These are phyloP conservation scores for Hyposmocoma kahamanoa DNA, from an alignment of 1,140 invertebrate genomes.

Conservation along the genomic window DNA sequence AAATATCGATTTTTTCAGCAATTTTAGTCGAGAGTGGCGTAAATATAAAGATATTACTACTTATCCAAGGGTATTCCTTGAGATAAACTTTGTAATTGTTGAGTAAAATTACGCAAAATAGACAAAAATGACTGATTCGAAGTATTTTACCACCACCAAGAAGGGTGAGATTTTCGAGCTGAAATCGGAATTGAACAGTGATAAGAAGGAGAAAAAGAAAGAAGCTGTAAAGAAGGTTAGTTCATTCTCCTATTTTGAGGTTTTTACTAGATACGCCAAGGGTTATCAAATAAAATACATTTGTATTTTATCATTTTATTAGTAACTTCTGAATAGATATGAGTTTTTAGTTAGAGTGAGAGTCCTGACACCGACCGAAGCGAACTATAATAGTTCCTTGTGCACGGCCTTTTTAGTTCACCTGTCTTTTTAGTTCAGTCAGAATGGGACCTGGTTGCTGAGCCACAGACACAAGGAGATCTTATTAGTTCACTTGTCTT, in stretches of 20 bases:
- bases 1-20: conserved; percentile 3
- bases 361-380: too few species aligned
- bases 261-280: too few species aligned
- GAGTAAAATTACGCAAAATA: conserved; percentile 2
- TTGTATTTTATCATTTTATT: conserved; percentile 2
- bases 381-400: too few species aligned
- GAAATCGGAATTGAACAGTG: conserved; percentile 99
- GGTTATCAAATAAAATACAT: too few species aligned
- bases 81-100: background rate
- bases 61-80: too few species aligned
- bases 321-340: too few species aligned
- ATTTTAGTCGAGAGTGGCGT: background rate
- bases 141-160: conserved; percentile 99
- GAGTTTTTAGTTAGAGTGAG: too few species aligned
- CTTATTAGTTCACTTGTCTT: too few species aligned
- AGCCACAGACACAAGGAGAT: too few species aligned
- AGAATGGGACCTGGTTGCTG: too few species aligned
- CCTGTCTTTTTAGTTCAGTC: too few species aligned
- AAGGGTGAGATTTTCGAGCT: conserved; percentile 99
- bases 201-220: conserved; percentile 99
- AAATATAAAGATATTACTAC: background rate
- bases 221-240: conserved; percentile 98
- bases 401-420: too few species aligned
- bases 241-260: conserved; percentile 5
- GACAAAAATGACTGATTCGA: conserved; percentile 97